These are phyloP conservation scores for Octopus sinensis DNA, from an alignment of 1,140 invertebrate genomes.

Conservation along the genomic window DNA sequence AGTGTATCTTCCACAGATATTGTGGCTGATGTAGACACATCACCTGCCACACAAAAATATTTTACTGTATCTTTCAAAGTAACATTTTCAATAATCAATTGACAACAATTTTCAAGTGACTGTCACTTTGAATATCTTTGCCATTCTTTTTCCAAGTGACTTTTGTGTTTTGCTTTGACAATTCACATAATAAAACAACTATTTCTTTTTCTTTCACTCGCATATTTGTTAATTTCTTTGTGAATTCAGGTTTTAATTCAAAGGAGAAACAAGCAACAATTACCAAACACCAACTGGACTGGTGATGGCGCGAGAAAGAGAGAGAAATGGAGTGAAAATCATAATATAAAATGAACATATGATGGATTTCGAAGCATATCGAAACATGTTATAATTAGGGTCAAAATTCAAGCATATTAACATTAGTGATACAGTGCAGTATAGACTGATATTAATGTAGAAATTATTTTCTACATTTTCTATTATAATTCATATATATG, in stretches of 20 bases:
- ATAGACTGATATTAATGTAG: too few relatives aligned
- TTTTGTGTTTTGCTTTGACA: conserved; percentile 52
- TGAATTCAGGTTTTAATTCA: conserved; percentile 44
- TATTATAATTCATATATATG: too few relatives aligned
- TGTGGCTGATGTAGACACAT: conserved; percentile 43
- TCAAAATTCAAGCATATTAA: too few relatives aligned
- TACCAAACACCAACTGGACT: background rate
- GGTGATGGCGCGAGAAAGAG: conserved; percentile 38
- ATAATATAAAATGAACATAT: too few relatives aligned
- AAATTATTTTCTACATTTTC: too few relatives aligned
- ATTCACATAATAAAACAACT: conserved; percentile 58
- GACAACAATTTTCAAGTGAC: conserved; percentile 69
- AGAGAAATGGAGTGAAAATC: too few relatives aligned
- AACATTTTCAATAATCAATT: conserved; percentile 44
- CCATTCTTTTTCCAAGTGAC: conserved; percentile 59
- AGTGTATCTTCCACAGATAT: conserved; percentile 48
- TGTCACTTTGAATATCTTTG: conserved; percentile 55
- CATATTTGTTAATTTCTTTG: conserved; percentile 53
- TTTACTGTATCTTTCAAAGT: conserved; percentile 42
- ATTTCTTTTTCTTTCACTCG: conserved; percentile 65
- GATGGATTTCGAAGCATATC: too few relatives aligned
- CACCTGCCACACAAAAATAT: conserved; percentile 47
- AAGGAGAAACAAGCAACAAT: conserved; percentile 21
- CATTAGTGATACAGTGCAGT: too few relatives aligned
- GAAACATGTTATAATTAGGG: too few relatives aligned